These are phyloP conservation scores for Heliconius cydno DNA, from an alignment of 2,888 invertebrate species.

Conservation along the genomic window DNA sequence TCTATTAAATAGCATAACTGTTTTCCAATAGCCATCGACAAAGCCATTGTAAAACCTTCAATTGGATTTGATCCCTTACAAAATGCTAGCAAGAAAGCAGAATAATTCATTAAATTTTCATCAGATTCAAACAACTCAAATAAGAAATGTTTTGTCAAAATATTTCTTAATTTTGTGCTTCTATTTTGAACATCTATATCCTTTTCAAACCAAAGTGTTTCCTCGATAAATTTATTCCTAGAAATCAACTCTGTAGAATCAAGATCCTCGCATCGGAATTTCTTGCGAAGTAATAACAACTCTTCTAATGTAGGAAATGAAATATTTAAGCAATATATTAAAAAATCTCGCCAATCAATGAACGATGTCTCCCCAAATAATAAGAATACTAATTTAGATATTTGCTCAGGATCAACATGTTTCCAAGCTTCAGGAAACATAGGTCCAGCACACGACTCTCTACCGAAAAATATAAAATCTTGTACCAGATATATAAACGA, in stretches of 20 bases:
- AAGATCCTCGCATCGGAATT: constrained; percentile 77
- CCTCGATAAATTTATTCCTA: constrained; percentile 63
- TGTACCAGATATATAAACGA: constrained; percentile 79
- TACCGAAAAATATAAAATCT: constrained; percentile 79
- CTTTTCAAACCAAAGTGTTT: constrained; percentile 72
- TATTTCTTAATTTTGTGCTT: constrained; percentile 59
- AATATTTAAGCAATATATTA: constrained; percentile 83
- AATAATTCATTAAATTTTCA: constrained; percentile 82
- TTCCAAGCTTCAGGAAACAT: constrained; percentile 72
- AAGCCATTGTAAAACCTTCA: constrained; percentile 83
- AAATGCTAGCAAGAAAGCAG: constrained; percentile 84
- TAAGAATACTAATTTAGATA: constrained; percentile 69
- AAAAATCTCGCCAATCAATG: constrained; percentile 87
- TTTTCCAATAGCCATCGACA: constrained; percentile 83
- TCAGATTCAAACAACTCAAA: constrained; percentile 81
- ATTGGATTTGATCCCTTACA: constrained; percentile 83
- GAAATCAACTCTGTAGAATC: constrained; percentile 65
- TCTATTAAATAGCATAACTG: constrained; percentile 74
- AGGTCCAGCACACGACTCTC: constrained; percentile 68
- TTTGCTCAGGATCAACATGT: constrained; percentile 68
- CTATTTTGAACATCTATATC: constrained; percentile 61
- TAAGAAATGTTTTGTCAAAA: constrained; percentile 81
- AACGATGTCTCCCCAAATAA: constrained; percentile 83
- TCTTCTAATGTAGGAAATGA: constrained; percentile 81
- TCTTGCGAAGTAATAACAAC: constrained; percentile 75